Base-by-base conservation (phyloP, 2,888 invertebrate species). In the Oxystoma pomonae region DNA sequence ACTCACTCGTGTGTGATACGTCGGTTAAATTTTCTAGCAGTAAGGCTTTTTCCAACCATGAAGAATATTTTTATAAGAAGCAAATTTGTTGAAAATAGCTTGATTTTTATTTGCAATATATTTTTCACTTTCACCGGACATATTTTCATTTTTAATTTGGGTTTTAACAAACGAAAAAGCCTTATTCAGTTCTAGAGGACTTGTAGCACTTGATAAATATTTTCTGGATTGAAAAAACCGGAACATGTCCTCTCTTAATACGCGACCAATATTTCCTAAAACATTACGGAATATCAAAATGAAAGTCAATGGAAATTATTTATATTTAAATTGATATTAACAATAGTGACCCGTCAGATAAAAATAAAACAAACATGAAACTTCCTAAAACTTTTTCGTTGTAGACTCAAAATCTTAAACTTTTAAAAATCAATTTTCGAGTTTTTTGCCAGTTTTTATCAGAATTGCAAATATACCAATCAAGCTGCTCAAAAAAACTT, bases 151-250 rank as follows among this genome's bases (percentile, higher is more conserved):
- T 50, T 50, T 9, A 50, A n/a, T 50, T 50, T 50, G 12, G 12
- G 50, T n/a, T 50, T 50, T 50, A 50, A 50, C 12, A 50, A 50
- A 50, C 50, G n/a, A 50, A 50, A 50, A 50, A 50, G 50, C 50
- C 12, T 50, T 50, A 50, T 50, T 9, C 50, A 50, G n/a, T 50
- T 9, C 50, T 50, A 50, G 50, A 50, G n/a, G 12, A 50, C 12
- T 50, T 9, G 50, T n/a, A 50, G 50, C n/a, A 9, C 9, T n/a
- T n/a, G n/a, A n/a, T n/a, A n/a, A n/a, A n/a, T n/a, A 50, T 50
- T 50, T 50, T 50, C n/a, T 50, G 50, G 50, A 50, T 50, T 50
- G 50, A 50, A 50, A n/a, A 50, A 50, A 50, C 50, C 50, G 50
- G 50, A 50, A 50, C n/a, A 50, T 50, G 50, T 50, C 50, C 50